These are phyloP conservation scores for Casuarius casuarius DNA, from an alignment of 2,113 vertebrate genomes.

Conservation along the genomic window DNA sequence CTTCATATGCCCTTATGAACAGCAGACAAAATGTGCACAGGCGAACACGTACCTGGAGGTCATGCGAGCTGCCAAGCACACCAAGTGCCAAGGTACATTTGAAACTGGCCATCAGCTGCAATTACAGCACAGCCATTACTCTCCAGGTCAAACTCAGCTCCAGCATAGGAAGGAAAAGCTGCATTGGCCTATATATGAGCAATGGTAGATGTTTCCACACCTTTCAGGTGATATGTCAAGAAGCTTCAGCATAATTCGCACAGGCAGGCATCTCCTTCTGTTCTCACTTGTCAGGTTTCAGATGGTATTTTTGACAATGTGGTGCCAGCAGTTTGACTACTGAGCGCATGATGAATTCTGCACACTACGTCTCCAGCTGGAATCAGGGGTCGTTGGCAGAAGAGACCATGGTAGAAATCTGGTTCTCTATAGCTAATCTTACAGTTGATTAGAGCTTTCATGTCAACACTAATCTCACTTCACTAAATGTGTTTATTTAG, in stretches of 20 bases:
- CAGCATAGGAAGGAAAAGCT: background rate
- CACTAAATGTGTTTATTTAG: conserved; percentile 72
- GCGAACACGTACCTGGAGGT: background rate
- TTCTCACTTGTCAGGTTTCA: conserved; percentile 48
- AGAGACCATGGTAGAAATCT: conserved; percentile 52
- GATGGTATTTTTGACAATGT: conserved; percentile 30
- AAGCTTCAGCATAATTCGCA: background rate
- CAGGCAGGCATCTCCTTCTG: background rate
- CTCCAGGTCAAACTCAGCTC: background rate
- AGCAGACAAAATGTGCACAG: background rate
- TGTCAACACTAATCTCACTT: conserved; percentile 69
- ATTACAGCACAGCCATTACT: background rate
- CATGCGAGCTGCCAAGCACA: background rate
- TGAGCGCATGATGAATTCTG: conserved; percentile 41
- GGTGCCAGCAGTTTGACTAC: conserved; percentile 20
- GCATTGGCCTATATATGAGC: background rate
- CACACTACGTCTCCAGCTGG: conserved; percentile 29
- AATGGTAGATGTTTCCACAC: background rate
- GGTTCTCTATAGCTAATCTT: conserved; percentile 57
- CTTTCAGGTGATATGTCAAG: conserved; percentile 13
- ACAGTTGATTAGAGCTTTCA: conserved; percentile 66
- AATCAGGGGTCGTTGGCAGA: conserved; percentile 57
- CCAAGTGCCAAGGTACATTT: background rate
- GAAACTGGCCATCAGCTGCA: background rate
- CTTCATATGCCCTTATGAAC: background rate